phyloP scores from a whole-genome alignment of 2,797 vertebrate species.

The Acrossocheilus wenchowensis region DNA sequence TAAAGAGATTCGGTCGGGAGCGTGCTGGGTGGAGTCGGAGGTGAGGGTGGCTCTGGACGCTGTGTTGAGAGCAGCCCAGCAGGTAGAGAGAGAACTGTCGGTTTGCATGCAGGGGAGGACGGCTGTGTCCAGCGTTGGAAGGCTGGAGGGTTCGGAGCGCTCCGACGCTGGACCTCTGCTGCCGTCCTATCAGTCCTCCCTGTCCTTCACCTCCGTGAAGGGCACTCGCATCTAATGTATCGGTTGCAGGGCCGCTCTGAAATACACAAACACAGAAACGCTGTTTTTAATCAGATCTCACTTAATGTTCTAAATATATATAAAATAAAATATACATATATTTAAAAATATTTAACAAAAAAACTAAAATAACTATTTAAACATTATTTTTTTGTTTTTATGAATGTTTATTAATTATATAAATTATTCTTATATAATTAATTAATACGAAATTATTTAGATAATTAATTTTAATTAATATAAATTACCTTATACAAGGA shows the following conservation, averaged over 20 bases:
- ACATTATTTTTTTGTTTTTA: background rate
- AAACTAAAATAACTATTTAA: background rate
- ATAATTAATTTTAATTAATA: background rate
- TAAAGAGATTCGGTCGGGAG: background rate
- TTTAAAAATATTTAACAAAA: background rate
- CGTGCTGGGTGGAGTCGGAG: constrained; percentile 31
- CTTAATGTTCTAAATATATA: background rate
- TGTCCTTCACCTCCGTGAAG: constrained; percentile 52
- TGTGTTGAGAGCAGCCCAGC: constrained; percentile 56
- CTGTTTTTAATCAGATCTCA: background rate
- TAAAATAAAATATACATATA: background rate
- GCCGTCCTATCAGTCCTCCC: constrained; percentile 39
- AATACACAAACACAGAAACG: background rate
- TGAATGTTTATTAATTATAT: background rate
- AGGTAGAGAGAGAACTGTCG: constrained; percentile 56
- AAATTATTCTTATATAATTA: too few relatives aligned
- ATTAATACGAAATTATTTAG: background rate
- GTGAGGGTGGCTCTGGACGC: constrained; percentile 20
- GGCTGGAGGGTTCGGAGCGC: constrained; percentile 48
- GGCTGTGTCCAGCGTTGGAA: constrained; percentile 56
- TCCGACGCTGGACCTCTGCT: constrained; percentile 56
- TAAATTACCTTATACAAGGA: background rate
- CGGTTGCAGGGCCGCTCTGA: constrained; percentile 29
- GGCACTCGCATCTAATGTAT: constrained; percentile 5
- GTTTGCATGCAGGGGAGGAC: constrained; percentile 64